Evolutionary conservation across 2,888 invertebrate genomes (phyloP).

Genomic region (Trissonchulus sp.): DNA sequence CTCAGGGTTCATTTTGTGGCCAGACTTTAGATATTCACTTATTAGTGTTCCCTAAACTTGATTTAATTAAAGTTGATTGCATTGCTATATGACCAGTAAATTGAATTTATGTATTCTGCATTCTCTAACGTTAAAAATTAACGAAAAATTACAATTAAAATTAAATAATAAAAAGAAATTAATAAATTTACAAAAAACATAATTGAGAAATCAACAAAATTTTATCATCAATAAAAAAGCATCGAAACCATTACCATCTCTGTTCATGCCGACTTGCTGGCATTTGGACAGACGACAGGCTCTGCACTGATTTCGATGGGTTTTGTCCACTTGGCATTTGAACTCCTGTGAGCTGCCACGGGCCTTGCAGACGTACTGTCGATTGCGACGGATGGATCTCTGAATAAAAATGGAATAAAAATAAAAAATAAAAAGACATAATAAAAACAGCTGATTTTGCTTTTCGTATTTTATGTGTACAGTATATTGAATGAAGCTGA

Average conservation of each 20-base stretch:
- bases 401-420: conserved; percentile 53
- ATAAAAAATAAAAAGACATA: background rate
- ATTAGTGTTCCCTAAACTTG: no score
- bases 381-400: conserved; percentile 86
- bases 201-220: background rate
- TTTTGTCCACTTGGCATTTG: conserved; percentile 83
- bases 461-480: no score
- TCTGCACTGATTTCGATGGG: conserved; percentile 89
- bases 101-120: no score
- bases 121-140: background rate
- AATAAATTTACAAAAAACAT: background rate
- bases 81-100: no score
- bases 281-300: conserved; percentile 86
- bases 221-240: background rate
- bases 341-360: conserved; percentile 65
- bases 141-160: background rate
- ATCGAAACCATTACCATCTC: conserved; percentile 66
- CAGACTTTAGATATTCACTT: no score
- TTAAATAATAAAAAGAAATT: background rate
- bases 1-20: no score
- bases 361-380: conserved; percentile 91
- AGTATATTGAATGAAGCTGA: no score
- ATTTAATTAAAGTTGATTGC: no score
- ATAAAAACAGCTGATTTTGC: no score
- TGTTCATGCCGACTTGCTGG: conserved; percentile 87